Conservation (phyloP, 2,888 invertebrate species). For the Oasisia sp. region DNA sequence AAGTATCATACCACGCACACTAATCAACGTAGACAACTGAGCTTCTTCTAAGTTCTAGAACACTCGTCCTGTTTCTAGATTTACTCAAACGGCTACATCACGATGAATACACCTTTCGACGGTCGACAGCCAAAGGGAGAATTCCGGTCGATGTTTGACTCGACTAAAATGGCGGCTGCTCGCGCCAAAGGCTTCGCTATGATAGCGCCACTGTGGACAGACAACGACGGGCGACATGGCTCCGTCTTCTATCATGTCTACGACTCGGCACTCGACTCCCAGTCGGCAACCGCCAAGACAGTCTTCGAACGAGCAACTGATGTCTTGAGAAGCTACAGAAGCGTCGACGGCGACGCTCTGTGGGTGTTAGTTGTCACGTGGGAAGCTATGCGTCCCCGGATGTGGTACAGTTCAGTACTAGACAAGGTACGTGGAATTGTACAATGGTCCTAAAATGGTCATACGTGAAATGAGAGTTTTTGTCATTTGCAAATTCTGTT, state of each 20-base stretch:
- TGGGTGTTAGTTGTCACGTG: neutral
- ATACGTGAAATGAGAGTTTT: no score
- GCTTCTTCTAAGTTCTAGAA: neutral
- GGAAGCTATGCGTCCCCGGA: neutral
- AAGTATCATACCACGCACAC: neutral
- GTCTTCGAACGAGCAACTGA: neutral
- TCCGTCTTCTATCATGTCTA: neutral
- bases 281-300: neutral
- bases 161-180: neutral
- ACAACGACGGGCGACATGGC: neutral
- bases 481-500: no score
- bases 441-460: neutral
- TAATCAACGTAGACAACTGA: neutral
- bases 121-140: neutral
- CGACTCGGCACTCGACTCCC: neutral
- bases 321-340: neutral
- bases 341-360: neutral
- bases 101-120: neutral
- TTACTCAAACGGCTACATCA: constrained; percentile 17
- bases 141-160: neutral
- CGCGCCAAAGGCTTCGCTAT: neutral
- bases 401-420: neutral
- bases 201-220: neutral
- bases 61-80: neutral
- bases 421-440: neutral